A percentile compares a stretch with the other conserved stretches of the same genome.
Evolutionary conservation across 2,113 vertebrate species (phyloP).

Genomic region (Cairina moschata): DNA sequence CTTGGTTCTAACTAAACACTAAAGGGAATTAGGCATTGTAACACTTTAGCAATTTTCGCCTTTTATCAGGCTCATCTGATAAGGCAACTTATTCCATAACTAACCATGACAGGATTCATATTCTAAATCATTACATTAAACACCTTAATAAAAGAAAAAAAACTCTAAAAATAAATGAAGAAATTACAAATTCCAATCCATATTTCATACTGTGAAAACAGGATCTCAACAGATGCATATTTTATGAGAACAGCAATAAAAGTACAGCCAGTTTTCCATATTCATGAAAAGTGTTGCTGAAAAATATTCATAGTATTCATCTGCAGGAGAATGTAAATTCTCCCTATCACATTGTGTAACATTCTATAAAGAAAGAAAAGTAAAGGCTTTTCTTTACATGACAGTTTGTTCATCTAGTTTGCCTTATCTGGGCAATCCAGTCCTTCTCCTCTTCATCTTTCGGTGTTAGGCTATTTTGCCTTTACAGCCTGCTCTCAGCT

Average conservation of each 20-base stretch:
- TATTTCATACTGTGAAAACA: conserved; percentile 46
- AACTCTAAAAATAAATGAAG: conserved; percentile 7
- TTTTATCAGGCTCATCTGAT: background rate
- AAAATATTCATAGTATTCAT: conserved; percentile 49
- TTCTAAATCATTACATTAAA: conserved; percentile 11
- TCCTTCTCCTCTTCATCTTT: background rate
- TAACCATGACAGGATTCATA: background rate
- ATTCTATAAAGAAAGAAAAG: background rate
- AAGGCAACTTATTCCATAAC: background rate
- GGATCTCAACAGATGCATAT: conserved; percentile 45
- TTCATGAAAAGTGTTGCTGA: conserved; percentile 57
- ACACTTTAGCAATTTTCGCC: background rate
- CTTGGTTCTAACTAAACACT: background rate
- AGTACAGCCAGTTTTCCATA: conserved; percentile 62
- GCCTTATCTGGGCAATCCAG: conserved; percentile 2
- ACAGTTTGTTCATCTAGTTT: background rate
- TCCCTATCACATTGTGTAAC: background rate
- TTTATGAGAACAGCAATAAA: conserved; percentile 66
- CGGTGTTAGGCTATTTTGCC: background rate
- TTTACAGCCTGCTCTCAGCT: background rate
- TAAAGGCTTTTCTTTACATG: conserved; percentile 14
- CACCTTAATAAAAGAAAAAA: conserved; percentile 8
- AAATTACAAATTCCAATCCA: conserved; percentile 23
- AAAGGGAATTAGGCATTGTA: background rate
- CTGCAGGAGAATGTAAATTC: conserved; percentile 48